A percentile compares a stretch with the other conserved stretches of the same genome.
These are phyloP conservation scores for Epizoanthus illoricatus DNA, from an alignment of 92 coral and sea anemone genomes.

Conservation along the genomic window DNA sequence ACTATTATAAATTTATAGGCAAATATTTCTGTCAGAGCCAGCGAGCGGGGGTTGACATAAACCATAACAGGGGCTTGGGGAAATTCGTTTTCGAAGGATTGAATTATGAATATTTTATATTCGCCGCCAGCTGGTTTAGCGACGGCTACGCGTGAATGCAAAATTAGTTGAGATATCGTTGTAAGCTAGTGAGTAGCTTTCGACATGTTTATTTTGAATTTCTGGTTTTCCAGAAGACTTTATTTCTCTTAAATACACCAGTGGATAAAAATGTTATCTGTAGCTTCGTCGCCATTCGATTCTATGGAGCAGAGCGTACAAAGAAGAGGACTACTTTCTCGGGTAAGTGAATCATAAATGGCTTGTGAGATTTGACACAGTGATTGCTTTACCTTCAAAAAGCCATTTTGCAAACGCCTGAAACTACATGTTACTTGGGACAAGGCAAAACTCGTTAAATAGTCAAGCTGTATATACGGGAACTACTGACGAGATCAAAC, in stretches of 20 bases:
- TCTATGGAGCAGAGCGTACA: slow-evolving; percentile 28
- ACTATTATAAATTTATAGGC: not conserved
- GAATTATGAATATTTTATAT: slow-evolving; percentile 38
- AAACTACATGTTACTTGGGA: not conserved
- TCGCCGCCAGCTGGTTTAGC: slow-evolving; percentile 25
- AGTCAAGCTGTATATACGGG: not conserved
- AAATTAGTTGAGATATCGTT: slow-evolving; percentile 16
- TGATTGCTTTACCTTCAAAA: slow-evolving; percentile 13
- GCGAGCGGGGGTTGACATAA: slow-evolving; percentile 11
- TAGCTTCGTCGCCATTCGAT: slow-evolving; percentile 26
- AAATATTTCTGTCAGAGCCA: not conserved
- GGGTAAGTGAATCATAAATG: slow-evolving; percentile 24
- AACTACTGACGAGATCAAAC: not conserved
- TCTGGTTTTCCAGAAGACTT: slow-evolving; percentile 9
- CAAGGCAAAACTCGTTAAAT: not conserved
- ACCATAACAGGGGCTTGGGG: slow-evolving; percentile 9
- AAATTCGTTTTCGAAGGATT: not conserved
- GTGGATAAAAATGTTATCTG: slow-evolving; percentile 3
- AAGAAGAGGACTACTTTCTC: slow-evolving; percentile 5
- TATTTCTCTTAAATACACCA: not conserved
- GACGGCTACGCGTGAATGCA: slow-evolving; percentile 7
- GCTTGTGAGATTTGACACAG: not conserved
- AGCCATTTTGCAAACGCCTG: not conserved
- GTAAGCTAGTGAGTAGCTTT: slow-evolving; percentile 1
- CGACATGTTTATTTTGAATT: slow-evolving; percentile 23